Evolutionary conservation across 2,888 invertebrate species (phyloP), one percentile per base, ranked within the genome.

Genomic region (Rhimphoctona megacephalus): DNA sequence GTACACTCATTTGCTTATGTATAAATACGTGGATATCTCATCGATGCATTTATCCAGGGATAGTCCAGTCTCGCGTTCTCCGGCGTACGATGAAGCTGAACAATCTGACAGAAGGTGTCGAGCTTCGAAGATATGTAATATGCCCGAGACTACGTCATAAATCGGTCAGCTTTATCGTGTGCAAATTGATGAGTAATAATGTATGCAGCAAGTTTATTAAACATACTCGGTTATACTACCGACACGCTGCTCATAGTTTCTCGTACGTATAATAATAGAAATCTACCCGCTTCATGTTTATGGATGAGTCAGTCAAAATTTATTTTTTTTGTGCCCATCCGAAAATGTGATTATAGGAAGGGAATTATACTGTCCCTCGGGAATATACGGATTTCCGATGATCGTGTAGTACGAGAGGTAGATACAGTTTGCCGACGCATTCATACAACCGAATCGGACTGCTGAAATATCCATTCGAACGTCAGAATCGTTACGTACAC

Each of bases 301-400:
- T 84, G 84, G 78, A 86, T 84, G 86, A 86, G 64, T 79, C 54
- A 39, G 49, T n/a, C 30, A 67, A 74, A 81, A 66, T 83, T 73
- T 74, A 46, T 81, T 22, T 57, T 82, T 78, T 77, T 69, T 33
- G 52, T 73, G 73, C 46, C 49, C 70, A 43, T 1, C 43, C 43
- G 69, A 81, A 81, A 86, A 84, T 73, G 81, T 84, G 84, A 86
- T 86, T 86, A 84, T 78, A 46, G 74, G 25, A 70, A 64, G 52
- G 57, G 83, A 78, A 81, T 81, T 81, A 83, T 83, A 86, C 70
- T 43, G 77, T 72, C 77, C 49, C 79, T 49, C 43, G n/a, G 43
- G 54, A 43, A 64, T 36, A 57, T 43, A 43, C 76, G 80, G 64
- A 86, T 86, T 80, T 83, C 83, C 83, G 85, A 83, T 72, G 64